Evolutionary conservation across 2,888 invertebrate species (phyloP), one percentile per base, ranked within the genome.

Genomic region (Cenopis cana): DNA sequence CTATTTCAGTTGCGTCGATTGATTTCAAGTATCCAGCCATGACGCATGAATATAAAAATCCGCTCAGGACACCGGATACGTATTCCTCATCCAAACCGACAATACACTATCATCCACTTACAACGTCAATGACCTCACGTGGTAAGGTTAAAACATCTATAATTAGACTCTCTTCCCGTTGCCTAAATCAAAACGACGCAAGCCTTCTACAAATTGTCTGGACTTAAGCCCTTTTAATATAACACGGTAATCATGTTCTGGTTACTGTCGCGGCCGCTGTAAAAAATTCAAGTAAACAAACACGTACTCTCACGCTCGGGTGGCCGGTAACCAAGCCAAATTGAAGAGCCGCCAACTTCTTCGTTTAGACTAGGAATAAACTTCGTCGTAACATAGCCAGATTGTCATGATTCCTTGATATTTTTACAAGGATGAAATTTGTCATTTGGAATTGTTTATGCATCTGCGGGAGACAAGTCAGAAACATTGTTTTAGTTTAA

Each of bases 181-280:
- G 2, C 52, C 8, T 0, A 60, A 56, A 56, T 17, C 2, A 38
- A 54, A 54, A 38, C 12, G 64, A 38, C 20, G 64, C 12, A 24
- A 14, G 11, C 11, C 20, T 10, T n/a, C 2, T 54, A 24, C 38
- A 38, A 24, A n/a, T 10, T n/a, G 11, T 20, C 14, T 1, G 20
- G 11, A 52, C 6, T 54, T 64, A 64, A 18, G 33, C n/a, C 36
- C 6, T 54, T 64, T 64, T 1, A 38, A 10, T 54, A 36, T 64
- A n/a, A 5, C 5, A n/a, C 17, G n/a, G 20, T n/a, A 64, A 54
- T 86, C 89, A 88, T 86, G 90, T 84, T 92, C 92, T 93, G 92
- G 91, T 91, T 92, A 88, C 81, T 92, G 91, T 92, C 92, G 92
- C 82, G 91, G 90, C 89, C 82, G 91, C 89, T 90, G 91, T 92